Evolutionary conservation across 2,797 vertebrate species (phyloP), one percentile per base, ranked within the genome.

Genomic region (Hipposideros larvatus): DNA sequence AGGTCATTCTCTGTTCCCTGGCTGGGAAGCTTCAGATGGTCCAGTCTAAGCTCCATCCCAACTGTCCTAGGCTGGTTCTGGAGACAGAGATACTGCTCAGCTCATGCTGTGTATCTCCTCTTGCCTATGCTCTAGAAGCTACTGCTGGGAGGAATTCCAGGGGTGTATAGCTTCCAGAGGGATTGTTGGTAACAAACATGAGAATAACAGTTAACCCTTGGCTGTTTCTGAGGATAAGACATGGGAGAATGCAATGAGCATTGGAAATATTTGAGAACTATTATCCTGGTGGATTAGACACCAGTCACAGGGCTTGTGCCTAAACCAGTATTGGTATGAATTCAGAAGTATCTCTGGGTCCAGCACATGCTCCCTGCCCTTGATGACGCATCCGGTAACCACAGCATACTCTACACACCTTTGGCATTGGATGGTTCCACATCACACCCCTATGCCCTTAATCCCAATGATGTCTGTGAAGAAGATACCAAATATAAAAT

Each of bases 121-220:
- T 43, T 24, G 19, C 70, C 28, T 19, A 9, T 31, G 3, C n/a
- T 26, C 21, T 5, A 48, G 59, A 48, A 2, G 51, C 78, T 59
- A 18, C 73, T 5, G 48, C 48, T 10, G 3, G 22, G 82, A 61
- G 41, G 7, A 71, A 34, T 71, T 53, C 37, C 21, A 28, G 61
- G 16, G 11, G 4, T 11, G 4, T 0, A 19, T 4, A 24, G 26
- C 28, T 75, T 71, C 79, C 16, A 1, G 0, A 13, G 0, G 41
- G 90, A 71, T 84, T 14, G 0, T 0, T 59, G 37, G 53, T 10
- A 65, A 89, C n/a, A 31, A 65, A 48, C 85, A 5, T 2, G 43
- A 70, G 24, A 70, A 71, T 9, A 46, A 31, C 8, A 19, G 66
- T 21, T 11, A 68, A 16, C 6, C 14, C 3, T 1, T 7, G 6